phyloP scores from a whole-genome alignment of 2,113 vertebrate species.

The Mohoua ochrocephala region DNA sequence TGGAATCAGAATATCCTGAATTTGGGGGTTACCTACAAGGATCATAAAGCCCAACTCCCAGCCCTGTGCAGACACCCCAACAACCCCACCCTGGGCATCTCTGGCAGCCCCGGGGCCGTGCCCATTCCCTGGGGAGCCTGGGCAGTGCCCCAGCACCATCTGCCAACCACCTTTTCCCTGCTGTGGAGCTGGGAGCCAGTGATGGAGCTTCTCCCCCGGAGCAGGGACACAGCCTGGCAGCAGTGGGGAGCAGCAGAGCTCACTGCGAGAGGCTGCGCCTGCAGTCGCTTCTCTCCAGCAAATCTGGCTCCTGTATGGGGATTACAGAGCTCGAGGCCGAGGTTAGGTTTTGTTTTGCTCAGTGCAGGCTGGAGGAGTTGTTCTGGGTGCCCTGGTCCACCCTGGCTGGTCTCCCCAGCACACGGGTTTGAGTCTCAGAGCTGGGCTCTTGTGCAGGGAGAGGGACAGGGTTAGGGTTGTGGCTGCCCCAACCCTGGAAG shows the following conservation, averaged over 20 bases:
- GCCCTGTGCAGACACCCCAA: not conserved
- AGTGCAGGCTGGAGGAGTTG: not conserved
- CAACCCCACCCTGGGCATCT: not conserved
- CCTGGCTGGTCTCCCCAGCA: not conserved
- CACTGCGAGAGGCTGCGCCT: fast-evolving
- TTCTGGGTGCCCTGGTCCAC: not conserved
- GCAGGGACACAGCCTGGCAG: fast-evolving
- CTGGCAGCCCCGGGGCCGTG: not conserved
- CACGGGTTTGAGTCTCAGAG: not conserved
- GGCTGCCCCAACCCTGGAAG: not conserved
- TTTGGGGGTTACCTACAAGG: no score
- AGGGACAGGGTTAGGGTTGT: not conserved
- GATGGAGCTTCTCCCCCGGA: not conserved
- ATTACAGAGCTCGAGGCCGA: fast-evolving
- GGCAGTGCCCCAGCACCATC: not conserved
- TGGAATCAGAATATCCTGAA: no score
- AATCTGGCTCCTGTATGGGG: fast-evolving
- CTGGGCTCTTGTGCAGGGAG: not conserved
- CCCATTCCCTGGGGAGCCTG: not conserved
- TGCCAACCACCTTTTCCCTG: not conserved
- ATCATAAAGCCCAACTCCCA: fast-evolving
- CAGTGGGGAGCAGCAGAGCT: not conserved
- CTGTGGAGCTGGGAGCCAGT: fast-evolving
- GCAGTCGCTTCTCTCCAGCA: fast-evolving
- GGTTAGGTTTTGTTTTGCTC: not conserved